phyloP scores from a whole-genome alignment of 2,888 invertebrate species.

The Lordiphosa andalusiaca region DNA sequence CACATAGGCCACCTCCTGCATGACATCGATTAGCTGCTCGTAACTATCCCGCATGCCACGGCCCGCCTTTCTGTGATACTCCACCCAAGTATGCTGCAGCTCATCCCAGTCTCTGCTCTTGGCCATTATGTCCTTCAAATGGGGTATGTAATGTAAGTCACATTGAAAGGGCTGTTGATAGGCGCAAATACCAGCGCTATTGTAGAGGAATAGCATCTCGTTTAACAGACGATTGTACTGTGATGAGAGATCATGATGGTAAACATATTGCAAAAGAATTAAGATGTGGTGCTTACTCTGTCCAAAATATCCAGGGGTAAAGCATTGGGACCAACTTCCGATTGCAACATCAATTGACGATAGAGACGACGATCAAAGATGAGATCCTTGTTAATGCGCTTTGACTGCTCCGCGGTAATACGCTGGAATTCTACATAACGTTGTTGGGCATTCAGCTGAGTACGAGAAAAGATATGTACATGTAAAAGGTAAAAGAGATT shows the following conservation, averaged over 20 bases:
- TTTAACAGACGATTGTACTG: slow-evolving; percentile 92
- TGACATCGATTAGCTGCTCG: slow-evolving; percentile 88
- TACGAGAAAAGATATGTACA: not conserved
- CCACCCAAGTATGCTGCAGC: slow-evolving; percentile 92
- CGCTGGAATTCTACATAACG: slow-evolving; percentile 91
- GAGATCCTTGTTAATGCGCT: slow-evolving; percentile 84
- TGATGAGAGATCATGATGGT: slow-evolving; percentile 30
- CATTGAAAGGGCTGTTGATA: slow-evolving; percentile 92
- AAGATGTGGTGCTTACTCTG: slow-evolving; percentile 82
- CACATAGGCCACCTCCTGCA: slow-evolving; percentile 89
- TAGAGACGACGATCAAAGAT: slow-evolving; percentile 86
- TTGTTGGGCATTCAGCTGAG: slow-evolving; percentile 90
- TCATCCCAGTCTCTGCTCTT: slow-evolving; percentile 92
- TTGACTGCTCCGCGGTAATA: slow-evolving; percentile 88
- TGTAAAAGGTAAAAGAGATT: too few relatives aligned
- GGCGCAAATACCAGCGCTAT: slow-evolving; percentile 90
- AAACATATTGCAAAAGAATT: not conserved
- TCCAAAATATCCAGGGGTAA: slow-evolving; percentile 91
- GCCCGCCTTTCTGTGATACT: slow-evolving; percentile 93
- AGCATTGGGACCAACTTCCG: slow-evolving; percentile 91
- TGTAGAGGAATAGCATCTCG: slow-evolving; percentile 93
- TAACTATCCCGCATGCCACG: slow-evolving; percentile 89
- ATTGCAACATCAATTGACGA: slow-evolving; percentile 87
- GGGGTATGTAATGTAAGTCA: slow-evolving; percentile 89
- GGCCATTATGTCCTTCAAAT: slow-evolving; percentile 89